Base-by-base conservation (phyloP, 1,140 invertebrate genomes). In the Eciton burchellii region DNA sequence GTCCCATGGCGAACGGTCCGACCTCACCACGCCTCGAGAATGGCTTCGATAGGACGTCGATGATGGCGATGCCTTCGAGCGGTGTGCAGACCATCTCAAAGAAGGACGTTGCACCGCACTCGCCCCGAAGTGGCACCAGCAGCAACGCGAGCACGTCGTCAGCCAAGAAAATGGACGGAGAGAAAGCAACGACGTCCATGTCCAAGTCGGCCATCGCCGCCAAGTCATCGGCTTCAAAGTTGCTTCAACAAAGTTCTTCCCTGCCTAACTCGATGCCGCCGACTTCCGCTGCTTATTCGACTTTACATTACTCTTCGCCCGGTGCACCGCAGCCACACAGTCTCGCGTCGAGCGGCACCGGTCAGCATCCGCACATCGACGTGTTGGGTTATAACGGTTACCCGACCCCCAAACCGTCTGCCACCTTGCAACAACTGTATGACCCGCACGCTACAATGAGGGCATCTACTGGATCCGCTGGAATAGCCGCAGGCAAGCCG, bases 401-500 rank as follows among this genome's bases (percentile, higher is more conserved):
- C 57, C 91, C 84, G 26, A 86, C 92, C 26, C 92, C 93, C 4
- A 88, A 93, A 14, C 90, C 91, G n/a, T 92, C 93, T 14, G 89
- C 92, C 1, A 89, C 92, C 19, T 88, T 91, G 11, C 92, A 94
- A 72, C 94, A 94, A 62, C 88, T 95, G 0, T 96, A 96, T 91
- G 96, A 97, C 91, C 95, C 95, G 62, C 96, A 96, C 88, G 94
- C 93, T 45, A 94, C 95, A 65, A 96, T 97, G 95, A 94, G 96
- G 84, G 94, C 95, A 29, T 89, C 94, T 5, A 87, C 94, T 16
- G 93, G 95, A 8, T 85, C 91, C 0, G 94, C 95, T 62, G 95
- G 95, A 16, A 97, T 98, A 89, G 96, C 97, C 76, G 97, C 97
- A 62, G 97, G 97, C 89, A 98, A 98, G 95, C 97, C 98, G 97